phyloP scores from a whole-genome alignment of 2,113 vertebrate genomes.

The Otocyon megalotis region DNA sequence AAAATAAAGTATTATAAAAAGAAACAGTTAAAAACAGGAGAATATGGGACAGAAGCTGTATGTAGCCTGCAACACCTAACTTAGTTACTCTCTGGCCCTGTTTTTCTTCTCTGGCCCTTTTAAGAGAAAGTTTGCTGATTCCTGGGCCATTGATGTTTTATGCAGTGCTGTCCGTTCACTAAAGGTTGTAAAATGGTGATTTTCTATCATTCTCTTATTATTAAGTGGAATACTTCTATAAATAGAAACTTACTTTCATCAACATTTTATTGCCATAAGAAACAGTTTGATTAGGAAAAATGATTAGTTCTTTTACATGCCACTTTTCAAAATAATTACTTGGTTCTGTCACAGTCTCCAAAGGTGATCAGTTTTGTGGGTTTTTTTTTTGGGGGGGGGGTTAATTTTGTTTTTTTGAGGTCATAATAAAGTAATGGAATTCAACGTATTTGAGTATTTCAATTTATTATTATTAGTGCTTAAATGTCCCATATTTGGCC shows the following conservation, averaged over 20 bases:
- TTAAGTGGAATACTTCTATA: background rate
- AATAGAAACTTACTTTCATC: background rate
- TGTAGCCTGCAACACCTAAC: background rate
- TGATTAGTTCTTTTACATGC: constrained; percentile 22
- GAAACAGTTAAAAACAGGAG: background rate
- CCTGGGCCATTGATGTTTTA: background rate
- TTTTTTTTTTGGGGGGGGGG: background rate
- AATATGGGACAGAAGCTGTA: background rate
- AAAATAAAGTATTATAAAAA: background rate
- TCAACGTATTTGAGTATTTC: constrained; percentile 18
- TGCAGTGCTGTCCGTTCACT: background rate
- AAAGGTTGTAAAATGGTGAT: background rate
- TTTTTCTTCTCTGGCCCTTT: background rate
- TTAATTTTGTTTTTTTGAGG: no score
- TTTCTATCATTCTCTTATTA: background rate
- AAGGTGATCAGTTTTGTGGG: background rate
- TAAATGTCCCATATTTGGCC: background rate
- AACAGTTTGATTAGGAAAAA: constrained; percentile 34
- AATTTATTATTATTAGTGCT: background rate
- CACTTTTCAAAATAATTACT: constrained; percentile 21
- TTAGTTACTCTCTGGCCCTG: background rate
- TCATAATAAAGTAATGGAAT: background rate
- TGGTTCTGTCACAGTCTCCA: constrained; percentile 14
- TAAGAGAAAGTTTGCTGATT: background rate
- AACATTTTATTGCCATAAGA: constrained; percentile 1